Percentiles rank a stretch among this genome's conserved stretches.
These are phyloP conservation scores for Cromileptes altivelis DNA, from an alignment of 2,113 vertebrate species.

Conservation along the genomic window DNA sequence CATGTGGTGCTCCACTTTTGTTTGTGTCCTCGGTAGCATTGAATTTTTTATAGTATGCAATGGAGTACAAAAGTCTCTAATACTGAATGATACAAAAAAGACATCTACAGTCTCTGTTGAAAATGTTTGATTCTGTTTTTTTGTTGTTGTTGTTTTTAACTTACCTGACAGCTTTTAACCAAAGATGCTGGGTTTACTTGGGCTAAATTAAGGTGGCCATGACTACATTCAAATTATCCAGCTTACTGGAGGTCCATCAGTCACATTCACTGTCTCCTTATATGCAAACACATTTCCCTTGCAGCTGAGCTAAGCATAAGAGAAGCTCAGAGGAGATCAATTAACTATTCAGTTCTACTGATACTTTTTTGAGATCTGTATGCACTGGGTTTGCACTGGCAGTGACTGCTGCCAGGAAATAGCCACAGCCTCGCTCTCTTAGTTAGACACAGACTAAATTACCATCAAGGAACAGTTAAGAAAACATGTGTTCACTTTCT, in stretches of 20 bases:
- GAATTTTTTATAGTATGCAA: not conserved
- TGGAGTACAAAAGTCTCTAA: not conserved
- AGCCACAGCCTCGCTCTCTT: no score
- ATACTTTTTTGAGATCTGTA: not conserved
- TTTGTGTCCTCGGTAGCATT: not conserved
- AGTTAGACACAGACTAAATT: no score
- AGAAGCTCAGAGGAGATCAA: not conserved
- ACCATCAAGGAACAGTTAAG: no score
- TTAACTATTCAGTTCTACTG: not conserved
- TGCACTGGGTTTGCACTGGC: not conserved
- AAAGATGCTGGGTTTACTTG: no score
- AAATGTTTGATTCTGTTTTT: no score
- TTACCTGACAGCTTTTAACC: no score
- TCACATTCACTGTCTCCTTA: not conserved
- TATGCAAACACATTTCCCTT: not conserved
- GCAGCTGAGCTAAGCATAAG: no score
- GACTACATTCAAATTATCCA: no score
- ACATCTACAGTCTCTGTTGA: not conserved
- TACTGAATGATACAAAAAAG: not conserved
- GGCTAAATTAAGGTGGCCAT: no score
- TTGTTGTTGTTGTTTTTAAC: no score
- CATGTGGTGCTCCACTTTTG: not conserved
- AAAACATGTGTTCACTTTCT: not conserved
- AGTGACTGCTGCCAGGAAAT: not conserved
- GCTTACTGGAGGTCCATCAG: no score